Evolutionary conservation across 1,140 invertebrate species (phyloP).

Genomic region (Diachasmimorpha longicaudata): DNA sequence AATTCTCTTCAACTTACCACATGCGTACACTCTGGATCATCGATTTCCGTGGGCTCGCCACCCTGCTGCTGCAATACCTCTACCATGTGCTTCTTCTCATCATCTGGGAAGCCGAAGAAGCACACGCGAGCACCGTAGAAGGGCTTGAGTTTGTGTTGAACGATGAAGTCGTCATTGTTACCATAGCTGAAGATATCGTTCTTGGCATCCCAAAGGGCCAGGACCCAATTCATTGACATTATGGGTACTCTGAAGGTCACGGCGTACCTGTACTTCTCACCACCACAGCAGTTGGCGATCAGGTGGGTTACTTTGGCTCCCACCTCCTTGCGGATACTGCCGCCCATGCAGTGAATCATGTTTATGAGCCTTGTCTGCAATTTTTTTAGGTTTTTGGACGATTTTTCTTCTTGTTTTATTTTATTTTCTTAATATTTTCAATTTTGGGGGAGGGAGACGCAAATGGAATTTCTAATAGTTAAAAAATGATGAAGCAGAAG

Average conservation of each 20-base stretch:
- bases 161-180: constrained; percentile 64
- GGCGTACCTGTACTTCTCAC: constrained; percentile 87
- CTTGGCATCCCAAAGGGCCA: constrained; percentile 80
- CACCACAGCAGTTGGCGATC: constrained; percentile 83
- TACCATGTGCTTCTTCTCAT: constrained; percentile 89
- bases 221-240: constrained; percentile 87
- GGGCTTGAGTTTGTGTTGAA: constrained; percentile 77
- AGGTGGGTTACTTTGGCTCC: constrained; percentile 89
- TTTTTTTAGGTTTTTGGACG: background rate
- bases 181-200: constrained; percentile 74
- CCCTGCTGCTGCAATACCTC: constrained; percentile 87
- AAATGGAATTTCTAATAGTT: no score
- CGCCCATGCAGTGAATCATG: constrained; percentile 93
- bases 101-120: constrained; percentile 87
- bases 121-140: constrained; percentile 86
- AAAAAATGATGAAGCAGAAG: constrained; percentile 12
- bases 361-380: constrained; percentile 80
- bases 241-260: constrained; percentile 88
- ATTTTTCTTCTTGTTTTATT: background rate
- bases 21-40: constrained; percentile 86
- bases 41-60: constrained; percentile 74
- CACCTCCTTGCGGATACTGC: constrained; percentile 89
- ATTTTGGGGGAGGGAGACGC: no score
- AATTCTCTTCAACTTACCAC: constrained; percentile 75
- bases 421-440: background rate